Evolutionary conservation across 2,797 vertebrate species (phyloP), one percentile per base, ranked within the genome.

Genomic region (Xenentodon cancila): DNA sequence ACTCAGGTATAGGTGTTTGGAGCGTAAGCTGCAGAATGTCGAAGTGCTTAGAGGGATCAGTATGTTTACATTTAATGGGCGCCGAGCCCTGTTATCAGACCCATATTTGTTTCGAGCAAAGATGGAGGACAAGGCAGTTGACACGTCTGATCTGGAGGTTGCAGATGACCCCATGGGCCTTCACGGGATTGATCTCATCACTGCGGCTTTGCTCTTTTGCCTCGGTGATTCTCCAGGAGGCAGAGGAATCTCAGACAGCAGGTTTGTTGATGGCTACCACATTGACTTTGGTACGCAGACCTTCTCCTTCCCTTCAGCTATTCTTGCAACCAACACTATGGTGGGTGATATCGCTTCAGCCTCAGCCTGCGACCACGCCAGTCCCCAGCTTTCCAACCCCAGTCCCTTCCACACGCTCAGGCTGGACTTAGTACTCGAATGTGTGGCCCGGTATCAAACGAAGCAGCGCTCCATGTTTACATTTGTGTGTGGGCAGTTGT

Each of bases 401-500:
- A 99, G 97, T 90, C 98, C 98, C 40, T 99, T 99, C 90, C 98
- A 99, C 92, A 98, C 97, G 0, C 96, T 99, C 80, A 93, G 98
- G 22, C 91, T 99, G 82, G 97, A 99, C 89, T 93, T 99, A 80
- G 97, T 99, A 68, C 94, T 99, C n/a, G 98, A 99, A 88, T 99
- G 97, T 73, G 97, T 99, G 64, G 97, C 97, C 67, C 94, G 97
- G 84, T 98, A 99, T 92, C 97, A 99, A 86, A 97, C 97, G 59
- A 99, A 98, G 89, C 97, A 98, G 67, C 97, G 97, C 82, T 98
- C 97, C 76, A 99, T 99, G 98, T 99, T 99, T 95, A 99, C 98
- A 20, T 99, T 99, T 84, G 97, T 99, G 71, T 99, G 98, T 34
- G 98, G 98, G 70, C 98, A 99, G 82, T 87, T 99, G 81, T 99